phyloP scores from a whole-genome alignment of 2,797 vertebrate species.

The Valencia hispanica region DNA sequence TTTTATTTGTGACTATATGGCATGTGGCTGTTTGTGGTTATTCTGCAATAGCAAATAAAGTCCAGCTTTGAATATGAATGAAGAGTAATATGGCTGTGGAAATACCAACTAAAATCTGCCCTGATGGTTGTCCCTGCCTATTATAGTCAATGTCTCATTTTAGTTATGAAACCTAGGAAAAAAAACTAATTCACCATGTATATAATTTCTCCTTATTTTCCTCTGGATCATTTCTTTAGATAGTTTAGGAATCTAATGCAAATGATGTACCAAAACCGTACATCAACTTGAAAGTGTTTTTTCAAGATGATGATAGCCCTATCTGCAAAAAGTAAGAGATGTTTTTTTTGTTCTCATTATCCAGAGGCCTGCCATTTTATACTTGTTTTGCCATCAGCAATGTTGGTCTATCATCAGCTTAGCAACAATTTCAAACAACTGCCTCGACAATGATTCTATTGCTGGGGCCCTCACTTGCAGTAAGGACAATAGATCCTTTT shows the following conservation, averaged over 20 bases:
- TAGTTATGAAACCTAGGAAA: constrained; percentile 37
- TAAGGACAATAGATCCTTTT: constrained; percentile 62
- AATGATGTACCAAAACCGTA: constrained; percentile 64
- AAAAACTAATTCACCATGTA: constrained; percentile 32
- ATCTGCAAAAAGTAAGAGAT: constrained; percentile 38
- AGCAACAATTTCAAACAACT: constrained; percentile 58
- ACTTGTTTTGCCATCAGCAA: constrained; percentile 66
- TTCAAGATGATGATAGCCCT: constrained; percentile 77
- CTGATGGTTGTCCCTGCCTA: background rate
- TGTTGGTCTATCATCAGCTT: constrained; percentile 52
- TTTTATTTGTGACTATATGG: constrained; percentile 2
- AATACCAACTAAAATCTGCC: background rate
- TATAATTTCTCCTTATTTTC: constrained; percentile 22
- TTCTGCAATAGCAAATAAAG: constrained; percentile 10
- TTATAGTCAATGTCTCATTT: constrained; percentile 29
- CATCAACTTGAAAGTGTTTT: too few relatives aligned
- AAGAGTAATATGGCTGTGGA: background rate
- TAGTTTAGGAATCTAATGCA: constrained; percentile 50
- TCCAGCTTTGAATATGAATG: background rate
- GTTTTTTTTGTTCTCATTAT: constrained; percentile 70
- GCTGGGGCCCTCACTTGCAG: constrained; percentile 41
- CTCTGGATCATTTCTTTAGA: constrained; percentile 53
- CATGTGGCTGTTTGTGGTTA: background rate
- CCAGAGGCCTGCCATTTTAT: constrained; percentile 36
- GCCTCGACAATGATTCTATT: constrained; percentile 60